These are phyloP conservation scores for Pseudonaja textilis DNA, from an alignment of 2,113 vertebrate genomes.

Conservation along the genomic window DNA sequence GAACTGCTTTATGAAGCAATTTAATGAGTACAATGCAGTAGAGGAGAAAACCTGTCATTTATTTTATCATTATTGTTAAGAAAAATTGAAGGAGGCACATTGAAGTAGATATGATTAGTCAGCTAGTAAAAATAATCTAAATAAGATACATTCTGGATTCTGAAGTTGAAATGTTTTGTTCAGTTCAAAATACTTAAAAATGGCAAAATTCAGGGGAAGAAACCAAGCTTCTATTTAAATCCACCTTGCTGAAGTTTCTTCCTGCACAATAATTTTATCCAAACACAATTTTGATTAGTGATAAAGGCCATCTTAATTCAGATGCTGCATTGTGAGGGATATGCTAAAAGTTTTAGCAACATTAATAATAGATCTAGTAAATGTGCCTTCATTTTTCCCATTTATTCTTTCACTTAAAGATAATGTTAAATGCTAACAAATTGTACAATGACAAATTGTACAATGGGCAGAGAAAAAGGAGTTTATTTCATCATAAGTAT, in stretches of 20 bases:
- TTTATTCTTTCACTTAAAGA: background rate
- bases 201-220: fast-evolving
- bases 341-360: background rate
- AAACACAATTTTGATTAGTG: background rate
- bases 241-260: background rate
- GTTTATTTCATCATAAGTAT: background rate
- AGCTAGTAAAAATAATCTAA: background rate
- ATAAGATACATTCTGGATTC: background rate
- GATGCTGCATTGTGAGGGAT: background rate
- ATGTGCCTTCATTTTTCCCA: background rate
- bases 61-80: conserved; percentile 22
- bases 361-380: background rate
- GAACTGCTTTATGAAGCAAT: background rate
- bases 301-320: background rate
- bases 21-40: fast-evolving
- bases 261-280: background rate
- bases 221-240: background rate
- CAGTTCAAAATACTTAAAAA: background rate
- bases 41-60: background rate
- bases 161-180: background rate
- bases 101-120: background rate
- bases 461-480: background rate
- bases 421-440: background rate
- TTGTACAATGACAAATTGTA: background rate
- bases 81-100: background rate